Base-by-base conservation (phyloP, 2,888 invertebrate genomes). In the Hyposoter dolosus region DNA sequence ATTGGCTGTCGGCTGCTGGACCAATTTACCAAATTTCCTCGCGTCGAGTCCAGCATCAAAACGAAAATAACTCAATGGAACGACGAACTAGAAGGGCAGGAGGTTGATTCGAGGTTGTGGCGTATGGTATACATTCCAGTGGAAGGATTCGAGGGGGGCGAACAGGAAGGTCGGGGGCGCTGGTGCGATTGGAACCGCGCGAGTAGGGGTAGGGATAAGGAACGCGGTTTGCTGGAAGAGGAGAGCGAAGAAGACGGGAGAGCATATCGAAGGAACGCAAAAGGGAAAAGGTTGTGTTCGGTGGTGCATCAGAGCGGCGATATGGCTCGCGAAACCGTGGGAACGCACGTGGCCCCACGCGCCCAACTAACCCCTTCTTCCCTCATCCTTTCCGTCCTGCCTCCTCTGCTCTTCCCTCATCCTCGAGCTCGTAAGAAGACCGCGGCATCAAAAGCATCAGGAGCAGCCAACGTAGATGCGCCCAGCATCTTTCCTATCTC, bases 331-430 rank as follows among this genome's bases (percentile, higher is more conserved):
- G 81, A 92, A 93, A 93, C 92, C 93, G 93, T 94, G 93, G 93
- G 93, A 93, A 94, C 93, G 92, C 92, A 91, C 92, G 93, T 93
- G 92, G 93, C 90, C 92, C 93, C 93, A 93, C 93, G 93, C 93
- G 93, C 92, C 93, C 91, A 91, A 92, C 93, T 92, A 92, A 92
- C 93, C 92, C 92, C 92, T 90, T 90, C 90, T 87, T 76, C 77
- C 79, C 82, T 82, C n/a, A n/a, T n/a, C 82, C 84, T 84, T 53
- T 72, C 72, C 80, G 78, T 45, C 65, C 47, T 63, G 60, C 60
- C 60, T 60, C 60, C 15, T 60, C 15, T 60, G 60, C 19, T 60
- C 56, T n/a, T 71, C 40, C 43, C 32, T 23, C 15, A 68, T 50
- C 28, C 43, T 75, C 78, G 47, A 69, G 45, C 40, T 71, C 60